Conservation (phyloP, 2,797 vertebrate species). For the Melanogrammus aeglefinus region DNA sequence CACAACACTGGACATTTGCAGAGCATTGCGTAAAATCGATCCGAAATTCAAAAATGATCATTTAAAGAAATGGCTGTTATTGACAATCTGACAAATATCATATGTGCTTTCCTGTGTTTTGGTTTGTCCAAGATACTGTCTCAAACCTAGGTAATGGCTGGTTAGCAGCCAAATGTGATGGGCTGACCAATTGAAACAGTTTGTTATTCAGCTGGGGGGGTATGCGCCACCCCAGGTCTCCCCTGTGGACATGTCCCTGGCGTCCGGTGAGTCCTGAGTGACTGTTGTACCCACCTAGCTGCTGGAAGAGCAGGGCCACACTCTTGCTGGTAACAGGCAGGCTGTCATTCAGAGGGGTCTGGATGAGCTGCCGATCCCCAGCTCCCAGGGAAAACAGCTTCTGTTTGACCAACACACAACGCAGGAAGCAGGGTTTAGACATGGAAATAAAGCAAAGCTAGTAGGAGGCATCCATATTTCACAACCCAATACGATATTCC, state of each 20-base stretch:
- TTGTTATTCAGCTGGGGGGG: no score
- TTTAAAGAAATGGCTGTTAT: no score
- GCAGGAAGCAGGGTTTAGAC: slow-evolving; percentile 6
- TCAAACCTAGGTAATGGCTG: no score
- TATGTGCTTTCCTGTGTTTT: no score
- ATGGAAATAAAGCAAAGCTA: slow-evolving; percentile 22
- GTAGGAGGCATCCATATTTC: neutral
- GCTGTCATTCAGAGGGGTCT: slow-evolving; percentile 88
- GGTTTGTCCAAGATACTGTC: no score
- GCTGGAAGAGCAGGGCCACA: slow-evolving; percentile 94
- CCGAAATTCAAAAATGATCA: no score
- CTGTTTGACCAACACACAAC: slow-evolving; percentile 59
- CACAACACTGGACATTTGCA: no score
- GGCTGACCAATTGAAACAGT: no score
- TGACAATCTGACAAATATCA: no score
- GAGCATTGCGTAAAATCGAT: no score
- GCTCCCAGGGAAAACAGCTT: slow-evolving; percentile 97
- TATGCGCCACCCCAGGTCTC: no score
- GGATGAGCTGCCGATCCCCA: slow-evolving; percentile 94
- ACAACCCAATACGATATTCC: neutral
- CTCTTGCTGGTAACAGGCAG: slow-evolving; percentile 93
- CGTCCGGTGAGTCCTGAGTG: neutral
- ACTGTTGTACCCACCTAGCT: slow-evolving; percentile 82
- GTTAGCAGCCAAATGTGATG: no score
- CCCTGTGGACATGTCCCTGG: neutral